phyloP scores from a whole-genome alignment of 1,140 invertebrate species.

The Drosophila bocqueti region DNA sequence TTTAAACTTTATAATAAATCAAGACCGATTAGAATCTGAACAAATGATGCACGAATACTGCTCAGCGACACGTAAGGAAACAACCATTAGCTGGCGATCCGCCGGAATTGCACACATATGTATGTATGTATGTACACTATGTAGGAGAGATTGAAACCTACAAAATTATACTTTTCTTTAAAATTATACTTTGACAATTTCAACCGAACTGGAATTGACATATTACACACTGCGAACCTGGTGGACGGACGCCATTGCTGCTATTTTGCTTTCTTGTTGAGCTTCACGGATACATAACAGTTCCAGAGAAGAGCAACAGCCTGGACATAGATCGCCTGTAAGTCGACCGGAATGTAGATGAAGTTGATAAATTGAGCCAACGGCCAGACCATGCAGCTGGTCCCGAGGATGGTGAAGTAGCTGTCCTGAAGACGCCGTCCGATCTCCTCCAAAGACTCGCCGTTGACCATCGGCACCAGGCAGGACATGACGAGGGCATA shows the following conservation, averaged over 20 bases:
- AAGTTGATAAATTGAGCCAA: conserved; percentile 94
- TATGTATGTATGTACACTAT: not conserved
- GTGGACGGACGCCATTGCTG: not conserved
- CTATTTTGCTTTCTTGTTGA: conserved; percentile 35
- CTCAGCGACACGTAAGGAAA: not conserved
- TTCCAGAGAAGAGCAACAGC: conserved; percentile 94
- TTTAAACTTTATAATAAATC: conserved; percentile 36
- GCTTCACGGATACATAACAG: conserved; percentile 87
- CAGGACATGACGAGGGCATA: conserved; percentile 88
- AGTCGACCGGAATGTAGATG: conserved; percentile 91
- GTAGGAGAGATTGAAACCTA: not conserved
- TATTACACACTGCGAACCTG: not conserved
- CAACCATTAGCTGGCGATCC: not conserved
- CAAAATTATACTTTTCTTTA: not conserved
- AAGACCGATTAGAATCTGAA: conserved; percentile 21
- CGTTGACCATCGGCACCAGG: conserved; percentile 88
- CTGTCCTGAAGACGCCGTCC: conserved; percentile 87
- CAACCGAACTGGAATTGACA: not conserved
- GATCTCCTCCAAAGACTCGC: conserved; percentile 86
- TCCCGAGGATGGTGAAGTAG: conserved; percentile 89
- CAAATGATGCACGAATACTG: conserved; percentile 10
- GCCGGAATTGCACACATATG: not conserved
- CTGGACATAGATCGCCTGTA: conserved; percentile 93
- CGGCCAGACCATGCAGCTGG: conserved; percentile 94
- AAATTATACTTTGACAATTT: conserved; percentile 2